Base-by-base conservation (phyloP, 1,140 invertebrate species). In the Melanaphis sacchari region DNA sequence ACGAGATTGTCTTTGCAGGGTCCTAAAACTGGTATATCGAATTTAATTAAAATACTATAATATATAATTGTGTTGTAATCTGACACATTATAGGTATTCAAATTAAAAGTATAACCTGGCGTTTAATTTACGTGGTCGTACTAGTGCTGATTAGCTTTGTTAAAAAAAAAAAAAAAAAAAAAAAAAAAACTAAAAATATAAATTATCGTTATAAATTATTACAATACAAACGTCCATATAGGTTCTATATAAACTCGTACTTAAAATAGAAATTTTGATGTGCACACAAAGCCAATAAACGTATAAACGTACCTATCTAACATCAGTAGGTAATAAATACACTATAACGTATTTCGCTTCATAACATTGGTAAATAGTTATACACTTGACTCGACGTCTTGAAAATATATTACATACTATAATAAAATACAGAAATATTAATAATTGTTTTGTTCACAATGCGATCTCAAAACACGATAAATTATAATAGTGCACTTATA, bases 1-100 rank as follows among this genome's bases (percentile, higher is more conserved):
- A 40, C 1, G 41, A 24, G 82, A 40, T 84, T 40, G 38, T 84
- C 24, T 76, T 22, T 41, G 15, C 9, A 31, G 7, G 49, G 41
- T 49, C n/a, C 85, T 31, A 21, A 87, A 46, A 87, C 85, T 46
- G 31, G 85, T 87, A 87, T 87, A 87, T 46, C 41, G 85, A 87
- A 87, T 87, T 87, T n/a, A 87, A 43, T 87, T 87, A n/a, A 21
- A 87, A 46, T 87, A 46, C 24, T 7, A 36, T 84, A 15, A 24
- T 82, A 38, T 38, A 82, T 43, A 85, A 85, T 85, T 26, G 84
- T 41, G 40, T 31, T 43, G 84, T 41, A 38, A 85, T 43, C 38
- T 40, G 11, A 85, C 38, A 43, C 40, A 43, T 22, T 26, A n/a
- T n/a, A 82, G 36, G 36, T 38, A 85, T 85, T 85, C 24, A 85